Evolutionary conservation across 1,140 invertebrate species (phyloP), one percentile per base, ranked within the genome.

Genomic region (Cyclina sinensis): DNA sequence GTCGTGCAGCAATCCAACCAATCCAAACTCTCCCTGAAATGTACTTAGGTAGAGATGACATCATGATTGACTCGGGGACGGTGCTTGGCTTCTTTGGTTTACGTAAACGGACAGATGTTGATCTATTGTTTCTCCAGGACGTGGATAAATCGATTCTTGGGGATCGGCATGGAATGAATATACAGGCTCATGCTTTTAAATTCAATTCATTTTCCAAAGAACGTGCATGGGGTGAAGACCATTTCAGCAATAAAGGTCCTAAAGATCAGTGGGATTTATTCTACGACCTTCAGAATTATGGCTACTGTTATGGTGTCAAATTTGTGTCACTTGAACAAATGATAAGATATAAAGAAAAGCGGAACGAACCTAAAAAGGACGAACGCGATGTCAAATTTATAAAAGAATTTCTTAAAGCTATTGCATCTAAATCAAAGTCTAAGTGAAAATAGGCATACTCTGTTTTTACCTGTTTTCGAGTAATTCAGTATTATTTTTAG

Each of bases 221-320:
- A 37, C 65, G 65, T 70, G 11, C 65, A 1, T 70, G 65, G 65
- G 35, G 35, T 37, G 65, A 70, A 18, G 65, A 70, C 27, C 65
- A 70, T 70, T 70, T 70, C 32, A 37, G 16, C 5, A 32, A 37
- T 2, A 37, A 0, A 16, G 65, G 65, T 4, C 12, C 32, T 18
- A 35, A 70, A 37, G 35, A 70, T 18, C 11, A 70, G 18, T 70
- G 65, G 65, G 65, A 70, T 70, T 70, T 70, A n/a, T 70, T 70
- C 37, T 37, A 37, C 37, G 65, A 70, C 37, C 65, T 32, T 21
- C 4, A 37, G 9, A 70, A 70, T 70, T 70, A 37, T 32, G 65
- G 65, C 37, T 70, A 70, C 18, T 70, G 65, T 16, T 70, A 70
- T 70, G 65, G 65, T 37, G 37, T 70, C 0, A 70, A 70, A 39